These are phyloP conservation scores for Polydrusus tereticollis DNA, from an alignment of 2,888 invertebrate genomes.

Conservation along the genomic window DNA sequence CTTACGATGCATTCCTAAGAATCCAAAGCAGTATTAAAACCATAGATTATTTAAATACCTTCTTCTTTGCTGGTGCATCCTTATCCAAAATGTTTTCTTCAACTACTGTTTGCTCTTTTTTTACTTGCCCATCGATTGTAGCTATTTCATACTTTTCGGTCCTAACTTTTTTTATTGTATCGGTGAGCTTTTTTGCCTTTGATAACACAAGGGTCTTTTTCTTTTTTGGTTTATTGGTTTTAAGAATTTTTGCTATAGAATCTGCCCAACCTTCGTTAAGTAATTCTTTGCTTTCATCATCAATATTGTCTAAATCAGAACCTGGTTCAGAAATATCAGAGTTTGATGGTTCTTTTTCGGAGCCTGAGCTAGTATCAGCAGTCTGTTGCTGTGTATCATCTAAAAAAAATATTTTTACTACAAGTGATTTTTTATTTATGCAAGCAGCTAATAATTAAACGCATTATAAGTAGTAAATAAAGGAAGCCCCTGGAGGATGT, in stretches of 20 bases:
- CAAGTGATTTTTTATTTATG: too few relatives aligned
- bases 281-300: conserved; percentile 51
- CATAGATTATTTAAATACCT: conserved; percentile 56
- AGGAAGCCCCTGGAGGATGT: too few relatives aligned
- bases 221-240: conserved; percentile 79
- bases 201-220: conserved; percentile 83
- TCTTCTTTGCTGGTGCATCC: conserved; percentile 61
- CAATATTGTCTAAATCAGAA: conserved; percentile 27
- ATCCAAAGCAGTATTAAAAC: conserved; percentile 4
- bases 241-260: conserved; percentile 84
- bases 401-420: too few relatives aligned
- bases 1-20: too few relatives aligned
- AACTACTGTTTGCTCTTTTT: conserved; percentile 64
- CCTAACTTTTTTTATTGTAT: conserved; percentile 67
- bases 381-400: not conserved
- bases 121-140: conserved; percentile 68
- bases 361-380: not conserved
- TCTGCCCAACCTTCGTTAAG: conserved; percentile 85
- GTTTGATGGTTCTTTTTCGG: conserved; percentile 4
- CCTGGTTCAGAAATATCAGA: conserved; percentile 3
- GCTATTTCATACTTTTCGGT: conserved; percentile 77
- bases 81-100: conserved; percentile 64
- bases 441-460: too few relatives aligned
- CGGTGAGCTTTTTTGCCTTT: conserved; percentile 81
- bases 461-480: too few relatives aligned